These are phyloP conservation scores for Dryobotodes eremita DNA, from an alignment of 2,888 invertebrate genomes.

Conservation along the genomic window DNA sequence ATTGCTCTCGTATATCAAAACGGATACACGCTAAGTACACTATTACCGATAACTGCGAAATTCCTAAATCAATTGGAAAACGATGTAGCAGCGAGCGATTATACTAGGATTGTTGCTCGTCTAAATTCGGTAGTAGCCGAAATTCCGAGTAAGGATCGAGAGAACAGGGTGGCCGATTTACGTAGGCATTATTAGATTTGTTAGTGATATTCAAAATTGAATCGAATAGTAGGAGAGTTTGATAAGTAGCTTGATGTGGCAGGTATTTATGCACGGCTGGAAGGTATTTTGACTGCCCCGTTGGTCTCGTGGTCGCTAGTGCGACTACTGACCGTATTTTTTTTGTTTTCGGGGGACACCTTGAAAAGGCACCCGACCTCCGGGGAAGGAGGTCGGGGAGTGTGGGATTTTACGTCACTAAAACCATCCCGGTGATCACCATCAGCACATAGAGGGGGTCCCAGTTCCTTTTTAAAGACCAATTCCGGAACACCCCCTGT, in stretches of 20 bases:
- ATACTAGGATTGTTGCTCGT: constrained; percentile 42
- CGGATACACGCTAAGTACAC: constrained; percentile 13
- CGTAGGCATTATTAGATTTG: constrained; percentile 49
- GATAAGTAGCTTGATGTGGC: not conserved
- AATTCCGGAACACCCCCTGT: too few species aligned
- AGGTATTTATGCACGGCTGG: not conserved
- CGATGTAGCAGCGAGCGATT: constrained; percentile 47
- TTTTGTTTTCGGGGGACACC: too few species aligned
- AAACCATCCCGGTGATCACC: too few species aligned
- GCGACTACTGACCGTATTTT: too few species aligned
- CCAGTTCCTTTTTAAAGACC: too few species aligned
- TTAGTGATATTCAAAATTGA: constrained; percentile 37
- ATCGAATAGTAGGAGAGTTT: not conserved
- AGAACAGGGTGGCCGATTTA: constrained; percentile 29
- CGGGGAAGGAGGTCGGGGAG: too few species aligned
- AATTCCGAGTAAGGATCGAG: constrained; percentile 32
- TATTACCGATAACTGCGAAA: constrained; percentile 27
- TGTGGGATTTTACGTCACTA: too few species aligned
- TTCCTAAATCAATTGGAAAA: constrained; percentile 53
- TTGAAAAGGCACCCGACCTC: too few species aligned
- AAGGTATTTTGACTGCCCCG: too few species aligned
- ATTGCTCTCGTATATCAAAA: constrained; percentile 12
- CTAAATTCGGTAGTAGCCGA: constrained; percentile 43
- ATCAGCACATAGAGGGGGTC: too few species aligned
- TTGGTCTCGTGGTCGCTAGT: too few species aligned